Evolutionary conservation across 1,140 invertebrate genomes (phyloP).

Genomic region (Rhynchophorus ferrugineus): DNA sequence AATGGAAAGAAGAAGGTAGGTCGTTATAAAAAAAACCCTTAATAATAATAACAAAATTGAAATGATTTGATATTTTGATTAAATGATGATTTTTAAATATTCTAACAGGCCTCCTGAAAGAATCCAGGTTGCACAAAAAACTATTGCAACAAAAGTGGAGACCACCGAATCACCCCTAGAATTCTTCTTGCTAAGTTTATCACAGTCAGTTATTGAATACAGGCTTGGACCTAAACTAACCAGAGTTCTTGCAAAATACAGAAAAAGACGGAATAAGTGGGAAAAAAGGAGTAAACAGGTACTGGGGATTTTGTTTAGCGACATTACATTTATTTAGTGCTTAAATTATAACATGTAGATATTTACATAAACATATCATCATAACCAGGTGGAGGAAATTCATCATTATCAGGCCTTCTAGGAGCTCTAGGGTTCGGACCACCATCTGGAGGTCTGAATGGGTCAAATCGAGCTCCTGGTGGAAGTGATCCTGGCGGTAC

Average conservation of each 20-base stretch:
- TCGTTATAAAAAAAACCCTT: too few relatives aligned
- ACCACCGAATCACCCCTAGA: slow-evolving; percentile 38
- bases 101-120: slow-evolving; percentile 33
- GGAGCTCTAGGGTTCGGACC: slow-evolving; percentile 27
- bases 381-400: slow-evolving; percentile 63
- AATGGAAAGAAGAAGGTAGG: too few relatives aligned
- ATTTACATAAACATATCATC: slow-evolving; percentile 70
- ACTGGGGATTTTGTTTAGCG: too few relatives aligned
- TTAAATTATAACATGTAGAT: too few relatives aligned
- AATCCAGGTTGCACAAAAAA: slow-evolving; percentile 18
- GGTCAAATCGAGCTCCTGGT: slow-evolving; percentile 74
- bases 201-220: slow-evolving; percentile 39
- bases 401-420: slow-evolving; percentile 60
- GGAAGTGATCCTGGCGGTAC: slow-evolving; percentile 53
- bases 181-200: slow-evolving; percentile 46
- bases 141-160: slow-evolving; percentile 14
- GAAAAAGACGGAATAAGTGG: slow-evolving; percentile 39
- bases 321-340: too few relatives aligned
- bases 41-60: too few relatives aligned
- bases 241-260: slow-evolving; percentile 46
- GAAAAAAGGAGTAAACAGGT: too few relatives aligned
- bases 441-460: slow-evolving; percentile 61
- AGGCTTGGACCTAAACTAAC: slow-evolving; percentile 46
- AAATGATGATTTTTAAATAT: too few relatives aligned
- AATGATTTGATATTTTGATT: too few relatives aligned